A percentile compares a stretch with the other conserved stretches of the same genome.
These are phyloP conservation scores for Telenomus remus DNA, from an alignment of 1,140 invertebrate species.

Conservation along the genomic window DNA sequence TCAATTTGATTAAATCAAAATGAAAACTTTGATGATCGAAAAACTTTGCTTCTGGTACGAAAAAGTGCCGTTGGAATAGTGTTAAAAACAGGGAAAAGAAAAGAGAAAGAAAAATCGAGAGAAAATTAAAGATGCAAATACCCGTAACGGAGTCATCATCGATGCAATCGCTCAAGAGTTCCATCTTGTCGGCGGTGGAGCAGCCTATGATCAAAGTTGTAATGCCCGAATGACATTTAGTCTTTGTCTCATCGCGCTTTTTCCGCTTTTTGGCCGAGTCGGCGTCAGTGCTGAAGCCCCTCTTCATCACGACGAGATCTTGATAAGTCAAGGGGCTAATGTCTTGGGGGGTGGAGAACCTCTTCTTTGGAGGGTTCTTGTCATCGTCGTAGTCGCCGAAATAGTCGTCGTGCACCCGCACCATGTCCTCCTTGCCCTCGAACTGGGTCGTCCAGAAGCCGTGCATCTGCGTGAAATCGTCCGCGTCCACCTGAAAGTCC, in stretches of 20 bases:
- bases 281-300: conserved; percentile 22
- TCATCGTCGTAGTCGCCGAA: conserved; percentile 67
- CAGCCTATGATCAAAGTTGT: conserved; percentile 82
- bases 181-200: conserved; percentile 81
- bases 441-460: conserved; percentile 60
- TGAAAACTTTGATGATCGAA: too few relatives aligned
- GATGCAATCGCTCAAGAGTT: conserved; percentile 82
- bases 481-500: conserved; percentile 62
- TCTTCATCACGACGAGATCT: conserved; percentile 63
- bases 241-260: conserved; percentile 67
- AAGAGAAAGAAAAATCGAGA: conserved; percentile 1
- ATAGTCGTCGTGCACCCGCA: conserved; percentile 66
- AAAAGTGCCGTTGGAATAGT: too few relatives aligned
- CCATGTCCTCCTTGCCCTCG: conserved; percentile 55
- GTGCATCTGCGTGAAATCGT: conserved; percentile 55
- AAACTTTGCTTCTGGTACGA: too few relatives aligned
- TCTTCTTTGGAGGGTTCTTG: conserved; percentile 61
- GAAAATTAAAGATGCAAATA: conserved; percentile 48
- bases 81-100: background rate
- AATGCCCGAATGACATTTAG: conserved; percentile 72
- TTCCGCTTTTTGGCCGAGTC: conserved; percentile 68
- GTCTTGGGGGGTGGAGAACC: conserved; percentile 34
- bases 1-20: too few relatives aligned
- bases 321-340: conserved; percentile 56
- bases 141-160: conserved; percentile 76